Evolutionary conservation across 2,888 invertebrate species (phyloP).

Genomic region (Hanleya hanleyi): DNA sequence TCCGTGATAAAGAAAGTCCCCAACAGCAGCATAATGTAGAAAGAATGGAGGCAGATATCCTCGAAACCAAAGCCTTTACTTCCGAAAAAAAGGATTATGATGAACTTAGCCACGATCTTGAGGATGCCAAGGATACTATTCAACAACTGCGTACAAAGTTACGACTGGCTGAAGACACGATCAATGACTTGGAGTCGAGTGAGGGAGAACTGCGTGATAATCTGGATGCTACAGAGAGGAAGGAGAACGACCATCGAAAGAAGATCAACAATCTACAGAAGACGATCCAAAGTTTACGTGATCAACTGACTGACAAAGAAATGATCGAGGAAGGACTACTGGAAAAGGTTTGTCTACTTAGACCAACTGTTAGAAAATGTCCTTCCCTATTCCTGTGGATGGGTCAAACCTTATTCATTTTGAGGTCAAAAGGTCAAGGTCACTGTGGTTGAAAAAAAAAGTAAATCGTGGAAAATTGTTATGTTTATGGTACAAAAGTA

Average conservation of each 20-base stretch:
- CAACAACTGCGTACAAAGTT: slow-evolving; percentile 54
- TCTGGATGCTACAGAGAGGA: slow-evolving; percentile 51
- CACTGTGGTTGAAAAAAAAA: too few species aligned
- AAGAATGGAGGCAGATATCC: neutral
- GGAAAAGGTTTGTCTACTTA: slow-evolving; percentile 64
- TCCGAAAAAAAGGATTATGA: slow-evolving; percentile 44
- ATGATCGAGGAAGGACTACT: slow-evolving; percentile 49
- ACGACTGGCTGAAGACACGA: slow-evolving; percentile 58
- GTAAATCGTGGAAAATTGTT: too few species aligned
- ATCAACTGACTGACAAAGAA: slow-evolving; percentile 57
- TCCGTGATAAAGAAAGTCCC: neutral
- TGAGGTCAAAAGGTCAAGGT: too few species aligned
- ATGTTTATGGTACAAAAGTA: too few species aligned
- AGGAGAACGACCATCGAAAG: slow-evolving; percentile 49
- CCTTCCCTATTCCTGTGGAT: too few species aligned
- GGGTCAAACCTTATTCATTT: too few species aligned
- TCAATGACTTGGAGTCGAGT: slow-evolving; percentile 56
- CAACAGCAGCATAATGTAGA: neutral
- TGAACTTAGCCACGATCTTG: slow-evolving; percentile 55
- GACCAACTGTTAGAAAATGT: too few species aligned
- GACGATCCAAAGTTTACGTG: slow-evolving; percentile 58
- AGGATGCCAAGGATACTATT: slow-evolving; percentile 51
- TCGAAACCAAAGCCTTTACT: neutral
- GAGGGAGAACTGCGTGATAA: slow-evolving; percentile 53
- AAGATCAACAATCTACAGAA: slow-evolving; percentile 44